Conservation (phyloP, 2,113 vertebrate species). For the Todiramphus saurophagus region DNA sequence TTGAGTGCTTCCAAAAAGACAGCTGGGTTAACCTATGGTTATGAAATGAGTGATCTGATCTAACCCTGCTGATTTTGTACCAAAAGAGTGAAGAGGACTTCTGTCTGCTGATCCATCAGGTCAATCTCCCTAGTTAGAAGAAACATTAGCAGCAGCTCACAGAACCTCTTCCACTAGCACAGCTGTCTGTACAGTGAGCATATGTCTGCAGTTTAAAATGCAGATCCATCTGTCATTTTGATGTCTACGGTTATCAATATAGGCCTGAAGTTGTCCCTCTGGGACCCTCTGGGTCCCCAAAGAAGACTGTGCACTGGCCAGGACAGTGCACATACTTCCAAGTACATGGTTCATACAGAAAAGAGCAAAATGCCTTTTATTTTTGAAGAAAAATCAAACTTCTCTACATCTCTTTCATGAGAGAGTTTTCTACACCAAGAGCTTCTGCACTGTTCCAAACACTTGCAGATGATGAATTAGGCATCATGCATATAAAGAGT, state of each 20-base stretch:
- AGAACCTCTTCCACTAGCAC: background rate
- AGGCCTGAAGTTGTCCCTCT: constrained; percentile 78
- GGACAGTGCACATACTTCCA: constrained; percentile 72
- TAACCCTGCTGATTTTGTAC: background rate
- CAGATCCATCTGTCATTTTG: background rate
- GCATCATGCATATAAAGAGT: background rate
- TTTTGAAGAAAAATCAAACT: background rate
- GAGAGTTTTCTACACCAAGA: background rate
- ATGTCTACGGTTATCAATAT: constrained; percentile 59
- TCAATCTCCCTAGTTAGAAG: background rate
- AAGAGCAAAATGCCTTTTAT: background rate
- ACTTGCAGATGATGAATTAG: background rate
- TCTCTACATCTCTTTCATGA: background rate
- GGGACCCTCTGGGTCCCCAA: constrained; percentile 62
- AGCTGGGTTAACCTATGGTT: background rate
- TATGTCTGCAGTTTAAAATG: background rate
- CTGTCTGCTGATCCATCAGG: background rate
- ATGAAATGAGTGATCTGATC: background rate
- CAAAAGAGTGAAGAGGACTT: background rate
- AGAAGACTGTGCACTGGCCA: constrained; percentile 64
- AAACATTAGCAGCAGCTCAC: background rate
- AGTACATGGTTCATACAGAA: constrained; percentile 57
- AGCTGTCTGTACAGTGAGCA: background rate
- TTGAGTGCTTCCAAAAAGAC: background rate
- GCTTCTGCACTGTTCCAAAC: background rate